Evolutionary conservation across 2,888 invertebrate species (phyloP).

Genomic region (Eurytoma californica): DNA sequence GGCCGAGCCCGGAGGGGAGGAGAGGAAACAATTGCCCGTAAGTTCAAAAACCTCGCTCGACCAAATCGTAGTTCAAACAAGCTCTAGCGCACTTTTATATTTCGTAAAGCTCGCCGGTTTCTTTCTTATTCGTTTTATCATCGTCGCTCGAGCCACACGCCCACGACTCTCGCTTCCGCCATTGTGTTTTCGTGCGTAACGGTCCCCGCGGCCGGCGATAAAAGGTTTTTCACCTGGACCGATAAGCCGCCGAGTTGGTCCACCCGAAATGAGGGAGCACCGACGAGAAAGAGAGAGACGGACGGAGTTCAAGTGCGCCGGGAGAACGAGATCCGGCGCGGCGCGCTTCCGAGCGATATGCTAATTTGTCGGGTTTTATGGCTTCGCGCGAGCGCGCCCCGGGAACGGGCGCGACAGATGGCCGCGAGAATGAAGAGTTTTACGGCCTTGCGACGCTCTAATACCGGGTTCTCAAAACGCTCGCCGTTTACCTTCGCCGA

Average conservation of each 20-base stretch:
- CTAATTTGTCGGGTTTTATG: constrained; percentile 1
- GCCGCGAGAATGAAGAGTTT: not conserved
- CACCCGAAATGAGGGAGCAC: not conserved
- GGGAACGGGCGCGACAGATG: not conserved
- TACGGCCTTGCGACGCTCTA: not conserved
- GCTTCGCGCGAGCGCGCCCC: not conserved
- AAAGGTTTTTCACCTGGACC: constrained; percentile 55
- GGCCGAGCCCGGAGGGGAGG: not conserved
- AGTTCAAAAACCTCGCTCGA: constrained; percentile 39
- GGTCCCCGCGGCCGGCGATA: constrained; percentile 36
- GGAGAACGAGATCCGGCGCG: not conserved
- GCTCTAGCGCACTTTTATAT: not conserved
- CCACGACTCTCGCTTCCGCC: constrained; percentile 26
- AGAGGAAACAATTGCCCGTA: not conserved
- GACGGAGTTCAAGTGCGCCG: constrained; percentile 19
- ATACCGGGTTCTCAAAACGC: too few species aligned
- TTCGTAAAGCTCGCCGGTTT: not conserved
- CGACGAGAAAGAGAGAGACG: not conserved
- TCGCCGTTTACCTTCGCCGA: too few species aligned
- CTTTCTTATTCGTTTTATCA: not conserved
- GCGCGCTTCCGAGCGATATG: not conserved
- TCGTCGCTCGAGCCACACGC: constrained; percentile 6
- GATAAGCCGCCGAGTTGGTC: constrained; percentile 10
- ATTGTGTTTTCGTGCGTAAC: constrained; percentile 33
- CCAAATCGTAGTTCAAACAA: constrained; percentile 18